Percentiles rank a stretch among this genome's conserved stretches.
Conservation (phyloP, 2,888 invertebrate genomes). For the Apamea crenata region DNA sequence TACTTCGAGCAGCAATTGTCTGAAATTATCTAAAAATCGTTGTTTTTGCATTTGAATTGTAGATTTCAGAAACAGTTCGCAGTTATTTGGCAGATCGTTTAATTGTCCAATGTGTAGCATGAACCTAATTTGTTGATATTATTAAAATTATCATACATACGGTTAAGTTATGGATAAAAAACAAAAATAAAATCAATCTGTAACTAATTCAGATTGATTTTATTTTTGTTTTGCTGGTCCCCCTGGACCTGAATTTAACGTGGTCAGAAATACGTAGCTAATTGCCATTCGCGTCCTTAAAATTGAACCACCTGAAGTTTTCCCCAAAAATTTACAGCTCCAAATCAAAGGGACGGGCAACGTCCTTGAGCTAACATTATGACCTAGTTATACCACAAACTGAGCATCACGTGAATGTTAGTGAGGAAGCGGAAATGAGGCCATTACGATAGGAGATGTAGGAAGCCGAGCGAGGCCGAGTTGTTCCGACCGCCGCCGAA, state of each 20-base stretch:
- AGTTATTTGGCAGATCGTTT: constrained; percentile 3
- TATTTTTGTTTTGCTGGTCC: not conserved
- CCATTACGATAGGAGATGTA: constrained; percentile 73
- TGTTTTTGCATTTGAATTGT: constrained; percentile 13
- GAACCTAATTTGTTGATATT: not conserved
- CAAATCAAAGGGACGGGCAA: constrained; percentile 40
- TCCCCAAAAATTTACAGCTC: not conserved
- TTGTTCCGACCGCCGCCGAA: constrained; percentile 69
- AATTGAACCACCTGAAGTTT: not conserved
- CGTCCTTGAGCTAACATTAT: constrained; percentile 67
- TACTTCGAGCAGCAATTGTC: constrained; percentile 29
- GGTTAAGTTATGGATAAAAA: no score
- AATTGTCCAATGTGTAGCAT: not conserved
- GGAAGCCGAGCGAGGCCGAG: constrained; percentile 80
- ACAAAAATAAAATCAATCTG: no score
- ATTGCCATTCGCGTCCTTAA: not conserved
- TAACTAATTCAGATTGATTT: not conserved
- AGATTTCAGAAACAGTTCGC: not conserved
- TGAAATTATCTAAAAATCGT: constrained; percentile 36
- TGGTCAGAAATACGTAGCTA: not conserved
- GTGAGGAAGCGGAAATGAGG: constrained; percentile 82
- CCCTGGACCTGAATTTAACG: no score
- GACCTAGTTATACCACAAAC: constrained; percentile 71
- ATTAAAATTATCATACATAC: not conserved
- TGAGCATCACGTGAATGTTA: constrained; percentile 61